Evolutionary conservation across 2,888 invertebrate genomes (phyloP).

Genomic region (Fragum sueziense): DNA sequence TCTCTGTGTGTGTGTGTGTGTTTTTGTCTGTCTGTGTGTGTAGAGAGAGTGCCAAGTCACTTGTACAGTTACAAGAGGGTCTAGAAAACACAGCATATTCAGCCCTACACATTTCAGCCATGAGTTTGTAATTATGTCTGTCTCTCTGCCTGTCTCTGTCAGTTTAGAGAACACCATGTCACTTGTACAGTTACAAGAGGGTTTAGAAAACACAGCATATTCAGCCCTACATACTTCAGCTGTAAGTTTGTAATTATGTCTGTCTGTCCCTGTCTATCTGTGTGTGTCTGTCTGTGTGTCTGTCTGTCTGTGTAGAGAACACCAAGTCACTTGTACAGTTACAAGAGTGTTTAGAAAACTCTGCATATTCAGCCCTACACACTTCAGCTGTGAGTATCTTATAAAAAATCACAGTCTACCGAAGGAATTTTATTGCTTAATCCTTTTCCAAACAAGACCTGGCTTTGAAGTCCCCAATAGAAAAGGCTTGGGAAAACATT

Average conservation of each 20-base stretch:
- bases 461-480: too few species aligned
- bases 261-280: too few species aligned
- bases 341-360: slow-evolving; percentile 87
- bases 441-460: too few species aligned
- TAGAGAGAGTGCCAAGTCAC: slow-evolving; percentile 88
- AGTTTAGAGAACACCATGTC: slow-evolving; percentile 90
- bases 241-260: slow-evolving; percentile 73
- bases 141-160: too few species aligned
- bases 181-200: slow-evolving; percentile 90
- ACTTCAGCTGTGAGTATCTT: slow-evolving; percentile 77
- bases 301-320: too few species aligned
- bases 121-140: too few species aligned
- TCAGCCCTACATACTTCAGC: slow-evolving; percentile 76
- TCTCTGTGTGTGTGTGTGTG: too few species aligned
- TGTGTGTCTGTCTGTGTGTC: too few species aligned
- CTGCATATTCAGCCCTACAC: slow-evolving; percentile 84
- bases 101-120: slow-evolving; percentile 75
- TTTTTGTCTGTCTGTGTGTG: too few species aligned
- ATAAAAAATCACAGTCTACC: too few species aligned
- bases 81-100: slow-evolving; percentile 87
- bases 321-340: slow-evolving; percentile 92
- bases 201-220: slow-evolving; percentile 87
- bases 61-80: slow-evolving; percentile 91
- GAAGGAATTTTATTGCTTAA: too few species aligned
- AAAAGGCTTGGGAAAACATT: too few species aligned